Conservation (phyloP, 2,888 invertebrate genomes). For the Eilema sororculum region DNA sequence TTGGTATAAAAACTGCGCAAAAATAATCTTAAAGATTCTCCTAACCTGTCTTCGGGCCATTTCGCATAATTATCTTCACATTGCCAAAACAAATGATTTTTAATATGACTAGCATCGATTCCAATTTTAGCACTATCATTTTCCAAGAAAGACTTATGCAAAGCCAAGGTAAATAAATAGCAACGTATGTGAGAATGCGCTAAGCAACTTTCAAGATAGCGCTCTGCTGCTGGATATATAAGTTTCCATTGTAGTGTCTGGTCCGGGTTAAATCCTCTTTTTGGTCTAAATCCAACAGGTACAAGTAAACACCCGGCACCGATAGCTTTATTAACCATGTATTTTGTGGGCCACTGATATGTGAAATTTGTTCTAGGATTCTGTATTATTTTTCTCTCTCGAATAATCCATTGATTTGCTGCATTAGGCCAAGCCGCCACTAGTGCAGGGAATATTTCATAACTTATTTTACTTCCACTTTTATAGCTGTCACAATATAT, state of each 20-base stretch:
- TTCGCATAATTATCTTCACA: slow-evolving; percentile 90
- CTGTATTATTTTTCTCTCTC: slow-evolving; percentile 85
- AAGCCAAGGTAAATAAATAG: slow-evolving; percentile 89
- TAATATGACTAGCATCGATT: slow-evolving; percentile 90
- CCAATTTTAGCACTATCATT: slow-evolving; percentile 88
- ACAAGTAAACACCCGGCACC: slow-evolving; percentile 90
- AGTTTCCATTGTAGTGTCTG: slow-evolving; percentile 93
- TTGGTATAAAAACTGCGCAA: slow-evolving; percentile 88
- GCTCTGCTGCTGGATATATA: slow-evolving; percentile 92
- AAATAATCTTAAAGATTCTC: slow-evolving; percentile 89
- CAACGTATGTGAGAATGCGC: slow-evolving; percentile 91
- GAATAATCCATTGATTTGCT: slow-evolving; percentile 89
- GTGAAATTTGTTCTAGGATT: slow-evolving; percentile 87
- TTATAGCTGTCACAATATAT: slow-evolving; percentile 88
- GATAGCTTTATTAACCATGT: slow-evolving; percentile 89
- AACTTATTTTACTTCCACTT: slow-evolving; percentile 78
- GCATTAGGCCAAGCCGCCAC: slow-evolving; percentile 91
- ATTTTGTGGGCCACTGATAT: slow-evolving; percentile 90
- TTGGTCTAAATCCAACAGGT: slow-evolving; percentile 90
- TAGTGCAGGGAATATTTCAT: slow-evolving; percentile 91
- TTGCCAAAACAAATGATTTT: slow-evolving; percentile 92
- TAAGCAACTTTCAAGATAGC: slow-evolving; percentile 91
- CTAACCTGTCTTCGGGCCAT: slow-evolving; percentile 92
- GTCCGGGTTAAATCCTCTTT: slow-evolving; percentile 87
- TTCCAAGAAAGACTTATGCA: slow-evolving; percentile 92